Evolutionary conservation across 2,113 vertebrate genomes (phyloP).

Genomic region (Seriola rivoliana): DNA sequence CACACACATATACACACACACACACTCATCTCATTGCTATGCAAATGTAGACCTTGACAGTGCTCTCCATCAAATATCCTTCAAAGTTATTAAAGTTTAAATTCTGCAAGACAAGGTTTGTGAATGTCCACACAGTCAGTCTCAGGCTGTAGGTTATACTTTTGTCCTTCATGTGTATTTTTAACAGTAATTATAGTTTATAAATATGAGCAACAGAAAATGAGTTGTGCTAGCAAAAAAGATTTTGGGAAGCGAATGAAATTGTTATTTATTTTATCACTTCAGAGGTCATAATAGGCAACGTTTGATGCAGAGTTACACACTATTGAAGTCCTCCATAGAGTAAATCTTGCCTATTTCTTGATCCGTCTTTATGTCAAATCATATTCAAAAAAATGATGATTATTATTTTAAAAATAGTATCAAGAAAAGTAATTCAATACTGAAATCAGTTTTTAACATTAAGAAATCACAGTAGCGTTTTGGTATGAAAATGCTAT

Average conservation of each 20-base stretch:
- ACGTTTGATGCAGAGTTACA: neutral
- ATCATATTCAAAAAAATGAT: neutral
- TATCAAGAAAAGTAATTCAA: neutral
- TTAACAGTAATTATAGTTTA: neutral
- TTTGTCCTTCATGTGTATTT: neutral
- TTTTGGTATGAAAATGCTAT: neutral
- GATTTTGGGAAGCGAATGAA: neutral
- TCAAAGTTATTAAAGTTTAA: conserved; percentile 1
- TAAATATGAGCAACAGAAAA: neutral
- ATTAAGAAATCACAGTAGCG: neutral
- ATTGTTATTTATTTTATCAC: neutral
- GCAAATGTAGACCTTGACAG: conserved; percentile 2
- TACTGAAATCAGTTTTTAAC: neutral
- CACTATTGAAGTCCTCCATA: neutral
- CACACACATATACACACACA: neutral
- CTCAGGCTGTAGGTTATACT: neutral
- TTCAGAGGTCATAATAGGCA: neutral
- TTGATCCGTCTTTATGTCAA: neutral
- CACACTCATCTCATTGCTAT: conserved; percentile 13
- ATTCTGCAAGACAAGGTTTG: neutral
- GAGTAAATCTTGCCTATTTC: neutral
- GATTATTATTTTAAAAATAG: too few relatives aligned
- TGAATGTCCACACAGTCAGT: neutral
- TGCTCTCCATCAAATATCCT: neutral
- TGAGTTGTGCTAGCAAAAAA: neutral